phyloP scores from a whole-genome alignment of 1,140 invertebrate genomes.

The Fopius arisanus region DNA sequence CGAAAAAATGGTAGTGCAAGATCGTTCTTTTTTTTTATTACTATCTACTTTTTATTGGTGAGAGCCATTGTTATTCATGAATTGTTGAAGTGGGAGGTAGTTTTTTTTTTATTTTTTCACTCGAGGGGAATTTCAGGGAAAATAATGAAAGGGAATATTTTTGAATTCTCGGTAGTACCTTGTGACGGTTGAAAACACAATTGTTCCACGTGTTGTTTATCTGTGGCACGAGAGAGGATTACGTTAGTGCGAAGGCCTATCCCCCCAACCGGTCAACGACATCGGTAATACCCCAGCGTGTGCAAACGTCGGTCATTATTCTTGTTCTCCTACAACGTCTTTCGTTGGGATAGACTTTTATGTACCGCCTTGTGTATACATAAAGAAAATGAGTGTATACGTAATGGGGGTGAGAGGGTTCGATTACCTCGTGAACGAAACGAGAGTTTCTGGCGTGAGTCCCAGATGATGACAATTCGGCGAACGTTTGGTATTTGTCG shows the following conservation, averaged over 20 bases:
- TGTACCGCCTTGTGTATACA: background rate
- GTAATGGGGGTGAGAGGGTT: background rate
- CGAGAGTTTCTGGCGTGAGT: background rate
- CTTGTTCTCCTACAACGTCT: conserved; percentile 8
- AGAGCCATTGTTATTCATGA: too few relatives aligned
- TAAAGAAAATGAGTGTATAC: background rate
- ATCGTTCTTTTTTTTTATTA: too few relatives aligned
- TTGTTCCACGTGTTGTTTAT: background rate
- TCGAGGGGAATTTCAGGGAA: too few relatives aligned
- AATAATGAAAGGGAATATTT: background rate
- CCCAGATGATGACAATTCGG: background rate
- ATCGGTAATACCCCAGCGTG: conserved; percentile 10
- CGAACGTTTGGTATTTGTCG: background rate
- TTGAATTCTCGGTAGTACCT: background rate
- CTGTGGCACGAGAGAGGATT: conserved; percentile 7
- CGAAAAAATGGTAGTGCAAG: too few relatives aligned
- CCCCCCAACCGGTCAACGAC: conserved; percentile 10
- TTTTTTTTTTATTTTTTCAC: too few relatives aligned
- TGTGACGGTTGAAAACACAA: background rate
- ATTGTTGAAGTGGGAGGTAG: background rate
- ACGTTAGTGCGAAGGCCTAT: background rate
- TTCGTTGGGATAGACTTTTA: background rate
- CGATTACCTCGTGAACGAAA: background rate
- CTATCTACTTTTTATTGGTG: too few relatives aligned
- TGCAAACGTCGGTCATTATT: conserved; percentile 11